Evolutionary conservation across 2,113 vertebrate genomes (phyloP), one percentile per base, ranked within the genome.

Genomic region (Dipodomys stephensi): DNA sequence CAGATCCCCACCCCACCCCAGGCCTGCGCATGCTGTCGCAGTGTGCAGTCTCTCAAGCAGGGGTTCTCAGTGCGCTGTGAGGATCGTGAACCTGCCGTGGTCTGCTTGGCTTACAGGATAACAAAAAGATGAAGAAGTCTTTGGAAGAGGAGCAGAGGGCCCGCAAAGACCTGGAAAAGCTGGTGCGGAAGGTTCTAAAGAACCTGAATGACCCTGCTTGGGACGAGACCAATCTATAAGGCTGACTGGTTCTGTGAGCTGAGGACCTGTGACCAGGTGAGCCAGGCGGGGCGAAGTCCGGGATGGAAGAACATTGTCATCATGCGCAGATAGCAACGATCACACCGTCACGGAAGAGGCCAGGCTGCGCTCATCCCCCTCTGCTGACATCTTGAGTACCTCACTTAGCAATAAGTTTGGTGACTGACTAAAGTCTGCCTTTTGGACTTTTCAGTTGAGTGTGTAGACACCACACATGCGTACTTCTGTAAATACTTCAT

Each of bases 211-310:
- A 99, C 97, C 99, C 99, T 13, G 99, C 99, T 15, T 99, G 99
- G 99, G 99, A 99, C 79, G 99, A 99, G 98, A 99, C 99, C 86
- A 99, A 99, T 96, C 98, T 99, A 92, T 99, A 98, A 99, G 88
- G 1, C 0, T 22, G 7, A 83, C 8, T 23, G 83, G 94, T 95
- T 95, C 95, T 97, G 87, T 85, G 96, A 76, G 72, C 96, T 77
- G 92, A 97, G 97, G 97, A 97, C 96, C 95, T 96, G 95, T 97
- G 97, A 95, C 97, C 95, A 88, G 92, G 91, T 94, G 96, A 95
- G 95, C 94, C 96, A 92, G 94, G 97, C 95, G 90, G 96, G 96
- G 95, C 92, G 97, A 92, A 93, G 92, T 91, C 82, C 92, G 88
- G 97, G 97, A 97, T 97, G 97, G 84, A 94, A 94, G 97, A 90